A percentile compares a stretch with the other conserved stretches of the same genome.
Conservation (phyloP, 2,888 invertebrate species). For the Zele albiditarsus region DNA sequence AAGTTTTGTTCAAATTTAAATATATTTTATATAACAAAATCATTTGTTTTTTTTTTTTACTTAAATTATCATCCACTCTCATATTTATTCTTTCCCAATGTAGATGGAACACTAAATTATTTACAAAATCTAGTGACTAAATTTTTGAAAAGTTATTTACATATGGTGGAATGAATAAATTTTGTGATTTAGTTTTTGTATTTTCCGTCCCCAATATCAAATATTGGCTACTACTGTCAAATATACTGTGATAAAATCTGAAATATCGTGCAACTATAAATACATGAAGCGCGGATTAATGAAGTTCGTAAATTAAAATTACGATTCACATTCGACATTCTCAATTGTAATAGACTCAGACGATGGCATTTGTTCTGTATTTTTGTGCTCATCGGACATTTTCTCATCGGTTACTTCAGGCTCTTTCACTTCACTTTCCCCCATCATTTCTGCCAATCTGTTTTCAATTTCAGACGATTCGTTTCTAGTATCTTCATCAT, state of each 20-base stretch:
- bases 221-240: not conserved
- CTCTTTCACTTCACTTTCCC: not conserved
- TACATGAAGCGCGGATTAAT: not conserved
- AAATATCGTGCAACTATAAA: not conserved
- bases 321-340: not conserved
- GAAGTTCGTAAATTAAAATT: not conserved
- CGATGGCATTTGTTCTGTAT: not conserved
- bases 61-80: not conserved
- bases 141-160: not conserved
- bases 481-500: not conserved
- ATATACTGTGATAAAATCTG: not conserved
- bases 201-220: not conserved
- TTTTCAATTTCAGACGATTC: slow-evolving; percentile 9
- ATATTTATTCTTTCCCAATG: not conserved
- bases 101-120: not conserved
- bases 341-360: not conserved
- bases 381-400: not conserved
- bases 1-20: not conserved
- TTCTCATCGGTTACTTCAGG: slow-evolving; percentile 13
- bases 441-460: slow-evolving; percentile 17
- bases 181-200: not conserved
- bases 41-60: not conserved
- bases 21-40: not conserved
- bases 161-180: slow-evolving; percentile 3
- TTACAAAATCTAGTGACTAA: not conserved